phyloP scores from a whole-genome alignment of 2,113 vertebrate species.

The Enhydra lutris region DNA sequence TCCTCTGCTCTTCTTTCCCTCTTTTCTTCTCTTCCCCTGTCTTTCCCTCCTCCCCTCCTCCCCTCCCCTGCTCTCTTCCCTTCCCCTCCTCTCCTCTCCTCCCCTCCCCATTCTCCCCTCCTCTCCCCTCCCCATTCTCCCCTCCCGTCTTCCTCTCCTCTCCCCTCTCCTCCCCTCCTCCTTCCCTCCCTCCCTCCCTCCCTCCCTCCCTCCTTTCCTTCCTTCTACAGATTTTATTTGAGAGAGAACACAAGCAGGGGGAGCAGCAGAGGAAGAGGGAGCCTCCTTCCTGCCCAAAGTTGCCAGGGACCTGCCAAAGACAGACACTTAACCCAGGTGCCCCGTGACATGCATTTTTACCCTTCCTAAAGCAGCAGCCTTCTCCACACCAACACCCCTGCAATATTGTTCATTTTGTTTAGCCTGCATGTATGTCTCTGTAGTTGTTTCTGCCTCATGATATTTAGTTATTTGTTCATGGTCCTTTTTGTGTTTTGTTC shows the following conservation, averaged over 20 bases:
- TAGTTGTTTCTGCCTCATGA: too few species aligned
- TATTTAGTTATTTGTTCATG: not conserved
- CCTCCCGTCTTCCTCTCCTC: too few species aligned
- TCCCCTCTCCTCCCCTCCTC: too few species aligned
- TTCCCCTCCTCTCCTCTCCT: fast-evolving
- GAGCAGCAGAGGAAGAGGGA: too few species aligned
- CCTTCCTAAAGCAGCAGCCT: too few species aligned
- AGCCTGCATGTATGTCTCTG: not conserved
- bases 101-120: too few species aligned
- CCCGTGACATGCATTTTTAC: not conserved
- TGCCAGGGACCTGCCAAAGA: too few species aligned
- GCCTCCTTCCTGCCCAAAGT: too few species aligned
- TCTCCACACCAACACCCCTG: not conserved
- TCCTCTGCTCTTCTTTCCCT: too few species aligned
- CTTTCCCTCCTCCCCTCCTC: too few species aligned
- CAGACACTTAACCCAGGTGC: not conserved
- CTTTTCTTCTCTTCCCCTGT: fast-evolving
- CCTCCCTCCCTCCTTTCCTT: too few species aligned
- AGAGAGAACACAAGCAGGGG: not conserved
- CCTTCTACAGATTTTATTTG: not conserved
- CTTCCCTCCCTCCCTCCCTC: fast-evolving
- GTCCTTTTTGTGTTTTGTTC: not conserved
- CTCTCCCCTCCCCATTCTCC: too few species aligned
- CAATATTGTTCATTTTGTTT: not conserved
- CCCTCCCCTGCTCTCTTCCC: fast-evolving